phyloP scores from a whole-genome alignment of 1,140 invertebrate genomes.

The Diploscapter pachys region DNA sequence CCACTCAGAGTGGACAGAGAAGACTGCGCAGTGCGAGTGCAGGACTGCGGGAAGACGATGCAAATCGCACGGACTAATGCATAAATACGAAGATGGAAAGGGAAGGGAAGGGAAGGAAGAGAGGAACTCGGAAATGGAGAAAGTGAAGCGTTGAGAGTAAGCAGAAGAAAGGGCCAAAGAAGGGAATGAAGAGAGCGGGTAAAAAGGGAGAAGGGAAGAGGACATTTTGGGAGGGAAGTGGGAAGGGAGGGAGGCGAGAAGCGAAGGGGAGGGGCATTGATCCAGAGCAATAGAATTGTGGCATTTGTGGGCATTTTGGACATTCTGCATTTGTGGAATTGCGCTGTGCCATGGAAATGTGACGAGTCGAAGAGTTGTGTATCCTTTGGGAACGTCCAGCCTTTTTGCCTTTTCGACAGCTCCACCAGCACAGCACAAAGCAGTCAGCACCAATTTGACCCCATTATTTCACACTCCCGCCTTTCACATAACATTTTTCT shows the following conservation, averaged over 20 bases:
- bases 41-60: no score
- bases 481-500: conserved; percentile 1
- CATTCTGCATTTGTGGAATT: conserved; percentile 3
- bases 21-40: no score
- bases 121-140: conserved; percentile 1
- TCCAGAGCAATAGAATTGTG: conserved; percentile 7
- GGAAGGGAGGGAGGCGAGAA: background rate
- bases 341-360: background rate
- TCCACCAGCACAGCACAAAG: conserved; percentile 3
- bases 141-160: conserved; percentile 16
- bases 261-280: background rate
- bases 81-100: no score
- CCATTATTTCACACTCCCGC: conserved; percentile 6
- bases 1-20: no score
- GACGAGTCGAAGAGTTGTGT: background rate
- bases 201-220: conserved; percentile 1
- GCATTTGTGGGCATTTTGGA: background rate
- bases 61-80: no score
- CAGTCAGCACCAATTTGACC: conserved; percentile 10
- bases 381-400: background rate
- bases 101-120: conserved; percentile 13
- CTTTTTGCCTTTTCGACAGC: background rate
- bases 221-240: background rate
- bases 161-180: conserved; percentile 16
- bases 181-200: conserved; percentile 4